Percentiles rank a stretch among this genome's conserved stretches.
Evolutionary conservation across 2,888 invertebrate species (phyloP).

Genomic region (Drosophila robusta): DNA sequence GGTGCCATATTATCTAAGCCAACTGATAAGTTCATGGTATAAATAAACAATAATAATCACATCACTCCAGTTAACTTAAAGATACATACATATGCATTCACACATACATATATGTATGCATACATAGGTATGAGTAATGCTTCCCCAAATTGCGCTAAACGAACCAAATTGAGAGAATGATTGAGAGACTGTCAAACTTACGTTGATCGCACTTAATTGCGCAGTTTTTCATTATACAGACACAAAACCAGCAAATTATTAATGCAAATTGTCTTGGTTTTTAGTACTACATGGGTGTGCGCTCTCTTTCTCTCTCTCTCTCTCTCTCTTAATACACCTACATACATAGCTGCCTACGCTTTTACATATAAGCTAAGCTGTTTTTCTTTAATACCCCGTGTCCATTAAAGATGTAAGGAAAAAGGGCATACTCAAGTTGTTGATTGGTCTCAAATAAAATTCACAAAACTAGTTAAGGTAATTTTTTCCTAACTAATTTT

Average conservation of each 20-base stretch:
- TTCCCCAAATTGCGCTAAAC: conserved; percentile 37
- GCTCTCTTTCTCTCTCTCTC: conserved; percentile 6
- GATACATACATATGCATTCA: background rate
- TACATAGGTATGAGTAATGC: conserved; percentile 45
- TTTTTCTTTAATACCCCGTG: conserved; percentile 25
- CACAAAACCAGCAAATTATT: conserved; percentile 47
- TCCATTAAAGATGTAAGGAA: background rate
- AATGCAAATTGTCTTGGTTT: conserved; percentile 58
- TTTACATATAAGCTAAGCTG: conserved; percentile 28
- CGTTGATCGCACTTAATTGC: conserved; percentile 67
- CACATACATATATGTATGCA: background rate
- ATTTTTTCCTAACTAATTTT: background rate
- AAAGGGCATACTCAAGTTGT: background rate
- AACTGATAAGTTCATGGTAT: conserved; percentile 41
- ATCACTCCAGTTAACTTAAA: conserved; percentile 26
- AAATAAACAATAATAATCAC: conserved; percentile 55
- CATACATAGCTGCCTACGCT: conserved; percentile 18
- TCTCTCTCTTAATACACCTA: conserved; percentile 23
- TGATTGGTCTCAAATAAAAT: background rate
- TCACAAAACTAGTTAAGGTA: no score
- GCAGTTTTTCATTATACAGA: conserved; percentile 61
- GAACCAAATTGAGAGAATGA: conserved; percentile 27
- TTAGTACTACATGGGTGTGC: conserved; percentile 39
- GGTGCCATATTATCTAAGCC: conserved; percentile 16
- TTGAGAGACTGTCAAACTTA: conserved; percentile 42